These are phyloP conservation scores for Antrozous pallidus DNA, from an alignment of 2,797 vertebrate species.

Conservation along the genomic window DNA sequence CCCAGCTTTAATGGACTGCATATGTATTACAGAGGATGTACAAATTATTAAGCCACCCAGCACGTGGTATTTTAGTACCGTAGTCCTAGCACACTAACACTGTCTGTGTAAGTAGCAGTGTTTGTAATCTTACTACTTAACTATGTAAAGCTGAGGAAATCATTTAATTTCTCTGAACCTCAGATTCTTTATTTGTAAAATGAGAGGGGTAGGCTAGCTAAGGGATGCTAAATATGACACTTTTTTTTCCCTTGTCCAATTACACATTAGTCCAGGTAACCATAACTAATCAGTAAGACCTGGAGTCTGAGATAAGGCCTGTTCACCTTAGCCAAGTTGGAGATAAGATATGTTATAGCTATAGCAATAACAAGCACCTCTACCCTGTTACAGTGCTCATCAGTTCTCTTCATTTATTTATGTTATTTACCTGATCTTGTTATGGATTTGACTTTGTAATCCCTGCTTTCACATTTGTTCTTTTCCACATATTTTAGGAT, in stretches of 20 bases:
- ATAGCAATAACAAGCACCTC: accelerated
- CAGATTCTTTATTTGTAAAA: neutral
- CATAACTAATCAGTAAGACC: neutral
- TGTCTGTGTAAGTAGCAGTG: neutral
- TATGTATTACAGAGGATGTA: neutral
- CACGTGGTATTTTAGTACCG: neutral
- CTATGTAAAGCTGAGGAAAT: neutral
- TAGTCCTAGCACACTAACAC: neutral
- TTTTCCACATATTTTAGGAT: neutral
- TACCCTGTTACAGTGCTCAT: neutral
- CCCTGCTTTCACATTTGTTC: neutral
- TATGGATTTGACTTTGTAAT: neutral
- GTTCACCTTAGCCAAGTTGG: neutral
- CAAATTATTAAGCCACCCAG: neutral
- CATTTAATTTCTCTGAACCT: neutral
- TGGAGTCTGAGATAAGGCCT: neutral
- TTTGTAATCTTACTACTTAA: neutral
- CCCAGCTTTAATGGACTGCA: neutral
- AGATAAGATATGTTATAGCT: neutral
- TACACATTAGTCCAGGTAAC: neutral
- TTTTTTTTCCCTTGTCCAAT: neutral
- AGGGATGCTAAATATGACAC: neutral
- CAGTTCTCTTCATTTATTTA: neutral
- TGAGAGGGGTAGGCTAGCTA: neutral
- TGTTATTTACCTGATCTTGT: neutral